These are phyloP conservation scores for Nomia melanderi DNA, from an alignment of 1,140 invertebrate genomes.

Conservation along the genomic window DNA sequence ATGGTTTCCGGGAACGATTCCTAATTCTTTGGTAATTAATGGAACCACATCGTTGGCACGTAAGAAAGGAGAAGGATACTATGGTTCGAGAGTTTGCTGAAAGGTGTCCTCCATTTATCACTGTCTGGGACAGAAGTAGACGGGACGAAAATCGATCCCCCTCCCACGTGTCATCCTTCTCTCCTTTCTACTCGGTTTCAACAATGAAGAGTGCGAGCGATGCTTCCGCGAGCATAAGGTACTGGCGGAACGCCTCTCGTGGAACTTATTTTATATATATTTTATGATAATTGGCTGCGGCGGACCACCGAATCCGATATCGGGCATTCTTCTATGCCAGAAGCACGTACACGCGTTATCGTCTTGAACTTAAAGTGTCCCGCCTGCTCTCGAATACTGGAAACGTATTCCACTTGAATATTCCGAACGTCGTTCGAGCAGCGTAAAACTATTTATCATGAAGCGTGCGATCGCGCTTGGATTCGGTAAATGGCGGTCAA, in stretches of 20 bases:
- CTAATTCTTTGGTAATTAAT: slow-evolving; percentile 75
- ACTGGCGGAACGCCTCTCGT: not conserved
- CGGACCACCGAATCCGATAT: slow-evolving; percentile 11
- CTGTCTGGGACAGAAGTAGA: slow-evolving; percentile 76
- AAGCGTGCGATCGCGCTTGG: not conserved
- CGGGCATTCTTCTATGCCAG: slow-evolving; percentile 38
- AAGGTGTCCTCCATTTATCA: slow-evolving; percentile 75
- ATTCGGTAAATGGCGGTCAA: not conserved
- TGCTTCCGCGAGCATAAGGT: slow-evolving; percentile 36
- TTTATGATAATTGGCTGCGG: slow-evolving; percentile 56
- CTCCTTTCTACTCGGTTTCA: slow-evolving; percentile 51
- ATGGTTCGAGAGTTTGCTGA: slow-evolving; percentile 67
- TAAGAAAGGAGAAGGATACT: slow-evolving; percentile 65
- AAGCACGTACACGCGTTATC: slow-evolving; percentile 7
- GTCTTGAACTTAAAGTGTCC: not conserved
- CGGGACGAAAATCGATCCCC: slow-evolving; percentile 75
- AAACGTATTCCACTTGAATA: not conserved
- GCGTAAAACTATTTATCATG: not conserved
- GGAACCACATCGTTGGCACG: slow-evolving; percentile 58
- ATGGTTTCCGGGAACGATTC: slow-evolving; percentile 49
- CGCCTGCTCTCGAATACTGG: slow-evolving; percentile 3
- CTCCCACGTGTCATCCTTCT: slow-evolving; percentile 66
- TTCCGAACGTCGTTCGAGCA: not conserved
- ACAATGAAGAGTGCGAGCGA: slow-evolving; percentile 13
- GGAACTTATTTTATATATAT: slow-evolving; percentile 50